Conservation (phyloP, 2,113 vertebrate species). For the Talpa occidentalis region DNA sequence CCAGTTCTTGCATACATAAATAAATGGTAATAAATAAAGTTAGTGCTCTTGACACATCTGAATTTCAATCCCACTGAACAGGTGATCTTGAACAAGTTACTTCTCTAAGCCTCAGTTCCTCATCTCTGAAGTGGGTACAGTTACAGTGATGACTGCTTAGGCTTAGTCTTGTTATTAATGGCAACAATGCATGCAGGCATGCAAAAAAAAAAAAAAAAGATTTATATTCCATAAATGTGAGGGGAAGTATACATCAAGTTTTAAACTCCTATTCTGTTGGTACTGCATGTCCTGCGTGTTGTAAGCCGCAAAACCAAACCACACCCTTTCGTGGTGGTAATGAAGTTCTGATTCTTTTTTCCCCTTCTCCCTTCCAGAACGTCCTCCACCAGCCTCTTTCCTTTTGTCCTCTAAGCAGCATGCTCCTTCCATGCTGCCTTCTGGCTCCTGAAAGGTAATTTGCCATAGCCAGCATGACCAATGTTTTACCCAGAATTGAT, state of each 20-base stretch:
- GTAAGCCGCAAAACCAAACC: not conserved
- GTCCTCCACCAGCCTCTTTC: not conserved
- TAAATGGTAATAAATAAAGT: too few relatives aligned
- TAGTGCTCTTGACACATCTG: not conserved
- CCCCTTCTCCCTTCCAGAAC: not conserved
- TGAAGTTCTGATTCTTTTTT: not conserved
- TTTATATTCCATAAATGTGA: not conserved
- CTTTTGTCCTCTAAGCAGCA: conserved; percentile 49
- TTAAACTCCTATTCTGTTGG: not conserved
- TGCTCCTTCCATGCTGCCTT: not conserved
- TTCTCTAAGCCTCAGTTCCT: not conserved
- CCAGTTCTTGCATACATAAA: too few relatives aligned
- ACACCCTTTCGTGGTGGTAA: not conserved
- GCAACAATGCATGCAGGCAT: not conserved
- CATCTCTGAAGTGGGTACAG: conserved; percentile 23
- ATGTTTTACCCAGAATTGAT: conserved; percentile 55
- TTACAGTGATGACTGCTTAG: not conserved
- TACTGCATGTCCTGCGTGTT: not conserved
- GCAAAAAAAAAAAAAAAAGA: not conserved
- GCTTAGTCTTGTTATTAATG: not conserved
- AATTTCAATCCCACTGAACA: not conserved
- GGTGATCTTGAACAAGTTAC: not conserved
- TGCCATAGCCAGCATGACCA: conserved; percentile 29
- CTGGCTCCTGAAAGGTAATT: conserved; percentile 60
- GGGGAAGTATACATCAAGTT: not conserved